Base-by-base conservation (phyloP, 2,888 invertebrate genomes). In the Epiblema foenella region DNA sequence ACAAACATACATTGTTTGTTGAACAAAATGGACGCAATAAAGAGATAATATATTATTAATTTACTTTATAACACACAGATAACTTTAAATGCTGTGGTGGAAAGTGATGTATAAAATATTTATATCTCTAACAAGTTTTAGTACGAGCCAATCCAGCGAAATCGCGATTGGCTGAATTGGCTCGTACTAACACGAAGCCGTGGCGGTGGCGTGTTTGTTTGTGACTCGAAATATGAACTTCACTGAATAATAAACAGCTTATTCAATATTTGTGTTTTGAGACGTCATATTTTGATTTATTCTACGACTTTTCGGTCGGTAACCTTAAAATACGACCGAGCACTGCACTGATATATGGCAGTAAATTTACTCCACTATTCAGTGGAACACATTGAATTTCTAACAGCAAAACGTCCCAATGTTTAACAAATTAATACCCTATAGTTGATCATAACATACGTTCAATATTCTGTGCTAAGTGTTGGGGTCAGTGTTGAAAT, bases 211-310 rank as follows among this genome's bases (percentile, higher is more conserved):
- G 17, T 29, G 54, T 46, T 29, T 17, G 33, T 49, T 62, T 49
- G 49, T 5, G 24, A 59, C 11, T 20, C n/a, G 12, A 33, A 33
- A 51, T 62, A 29, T 62, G n/a, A 62, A 33, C 12, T 49, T 62
- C 2, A 49, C 49, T 33, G 17, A 33, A 29, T 29, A 49, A 62
- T 62, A 62, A 62, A 33, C 62, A 8, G 62, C 33, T 24, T 60
- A 60, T 60, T 46, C 24, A 60, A 60, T 60, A 46, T 60, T 24
- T 62, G 33, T 46, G 29, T 29, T 62, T 29, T 33, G 62, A 62
- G 9, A 56, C 29, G 12, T 56, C 8, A 29, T 7, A 29, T 29
- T 12, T 56, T 56, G 54, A 56, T 15, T 56, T 29, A 56, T 29
- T 56, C 29, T 56, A 5, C 4, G 9, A n/a, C 15, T 18, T 56